Conservation (phyloP, 2,888 invertebrate genomes). For the Kuschelorhynchus macadamiae region DNA sequence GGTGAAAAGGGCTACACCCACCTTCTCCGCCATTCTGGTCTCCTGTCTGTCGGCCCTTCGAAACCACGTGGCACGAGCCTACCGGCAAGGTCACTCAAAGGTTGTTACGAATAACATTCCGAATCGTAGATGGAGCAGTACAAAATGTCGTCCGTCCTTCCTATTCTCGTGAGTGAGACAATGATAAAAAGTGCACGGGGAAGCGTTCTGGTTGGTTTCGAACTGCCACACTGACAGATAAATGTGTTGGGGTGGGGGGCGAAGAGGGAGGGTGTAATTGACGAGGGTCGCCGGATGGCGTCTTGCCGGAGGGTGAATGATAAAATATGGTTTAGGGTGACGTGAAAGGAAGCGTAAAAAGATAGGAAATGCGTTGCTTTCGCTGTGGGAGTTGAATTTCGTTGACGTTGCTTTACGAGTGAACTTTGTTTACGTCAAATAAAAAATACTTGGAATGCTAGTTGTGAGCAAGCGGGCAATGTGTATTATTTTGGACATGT, state of each 20-base stretch:
- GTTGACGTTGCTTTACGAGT: too few relatives aligned
- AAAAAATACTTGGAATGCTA: too few relatives aligned
- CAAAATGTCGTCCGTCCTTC: slow-evolving; percentile 45
- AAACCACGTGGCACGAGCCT: slow-evolving; percentile 62
- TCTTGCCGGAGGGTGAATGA: slow-evolving; percentile 37
- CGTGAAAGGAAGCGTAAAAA: slow-evolving; percentile 37
- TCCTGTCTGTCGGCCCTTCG: slow-evolving; percentile 63
- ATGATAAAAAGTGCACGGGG: slow-evolving; percentile 18
- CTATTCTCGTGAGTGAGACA: slow-evolving; percentile 34
- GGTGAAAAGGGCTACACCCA: slow-evolving; percentile 60
- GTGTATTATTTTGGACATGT: too few relatives aligned
- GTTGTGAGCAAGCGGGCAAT: too few relatives aligned
- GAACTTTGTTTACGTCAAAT: too few relatives aligned
- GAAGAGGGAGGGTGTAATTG: slow-evolving; percentile 30
- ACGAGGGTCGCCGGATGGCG: slow-evolving; percentile 42
- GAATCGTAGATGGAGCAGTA: slow-evolving; percentile 27
- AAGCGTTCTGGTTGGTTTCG: slow-evolving; percentile 25
- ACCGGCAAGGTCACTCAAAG: slow-evolving; percentile 58
- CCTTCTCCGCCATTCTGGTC: slow-evolving; percentile 56
- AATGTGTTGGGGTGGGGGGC: slow-evolving; percentile 18
- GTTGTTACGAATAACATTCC: slow-evolving; percentile 37
- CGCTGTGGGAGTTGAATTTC: background rate
- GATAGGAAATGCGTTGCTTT: slow-evolving; percentile 7
- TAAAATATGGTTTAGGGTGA: slow-evolving; percentile 34
- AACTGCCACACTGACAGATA: background rate